Evolutionary conservation across 1,140 invertebrate genomes (phyloP).

Genomic region (Orussus abietinus): DNA sequence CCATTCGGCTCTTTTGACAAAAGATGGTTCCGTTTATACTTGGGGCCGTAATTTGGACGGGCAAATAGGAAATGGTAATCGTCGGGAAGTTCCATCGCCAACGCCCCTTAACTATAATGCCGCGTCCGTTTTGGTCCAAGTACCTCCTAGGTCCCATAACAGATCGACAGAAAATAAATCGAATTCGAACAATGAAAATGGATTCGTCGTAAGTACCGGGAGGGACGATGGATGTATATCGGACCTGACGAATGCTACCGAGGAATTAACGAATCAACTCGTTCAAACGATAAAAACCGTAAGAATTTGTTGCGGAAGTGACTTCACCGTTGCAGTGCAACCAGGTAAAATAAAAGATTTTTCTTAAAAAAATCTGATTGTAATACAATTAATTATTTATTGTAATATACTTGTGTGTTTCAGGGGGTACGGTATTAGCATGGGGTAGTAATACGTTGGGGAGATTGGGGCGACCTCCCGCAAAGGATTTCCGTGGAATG

Average conservation of each 20-base stretch:
- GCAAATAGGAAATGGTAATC: slow-evolving; percentile 63
- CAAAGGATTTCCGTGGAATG: slow-evolving; percentile 29
- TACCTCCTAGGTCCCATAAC: slow-evolving; percentile 32
- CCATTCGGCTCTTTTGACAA: slow-evolving; percentile 65
- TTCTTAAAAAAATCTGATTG: no score
- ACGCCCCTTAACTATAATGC: slow-evolving; percentile 32
- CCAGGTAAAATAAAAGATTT: slow-evolving; percentile 53
- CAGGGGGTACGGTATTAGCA: slow-evolving; percentile 45
- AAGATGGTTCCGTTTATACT: slow-evolving; percentile 61
- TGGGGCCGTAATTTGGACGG: slow-evolving; percentile 72
- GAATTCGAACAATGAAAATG: slow-evolving; percentile 18
- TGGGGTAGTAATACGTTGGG: slow-evolving; percentile 48
- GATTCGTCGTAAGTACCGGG: slow-evolving; percentile 12
- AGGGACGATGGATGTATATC: slow-evolving; percentile 4
- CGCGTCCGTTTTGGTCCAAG: slow-evolving; percentile 30
- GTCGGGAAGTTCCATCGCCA: slow-evolving; percentile 51
- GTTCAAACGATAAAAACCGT: slow-evolving; percentile 42
- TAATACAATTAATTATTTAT: slow-evolving; percentile 3
- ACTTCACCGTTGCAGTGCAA: slow-evolving; percentile 70
- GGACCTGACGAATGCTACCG: slow-evolving; percentile 19
- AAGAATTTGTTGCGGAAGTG: slow-evolving; percentile 63
- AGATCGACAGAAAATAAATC: slow-evolving; percentile 16
- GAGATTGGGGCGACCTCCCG: slow-evolving; percentile 41
- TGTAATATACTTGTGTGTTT: slow-evolving; percentile 3
- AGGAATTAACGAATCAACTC: slow-evolving; percentile 40